Evolutionary conservation across 2,113 vertebrate genomes (phyloP).

Genomic region (Chamaea fasciata): DNA sequence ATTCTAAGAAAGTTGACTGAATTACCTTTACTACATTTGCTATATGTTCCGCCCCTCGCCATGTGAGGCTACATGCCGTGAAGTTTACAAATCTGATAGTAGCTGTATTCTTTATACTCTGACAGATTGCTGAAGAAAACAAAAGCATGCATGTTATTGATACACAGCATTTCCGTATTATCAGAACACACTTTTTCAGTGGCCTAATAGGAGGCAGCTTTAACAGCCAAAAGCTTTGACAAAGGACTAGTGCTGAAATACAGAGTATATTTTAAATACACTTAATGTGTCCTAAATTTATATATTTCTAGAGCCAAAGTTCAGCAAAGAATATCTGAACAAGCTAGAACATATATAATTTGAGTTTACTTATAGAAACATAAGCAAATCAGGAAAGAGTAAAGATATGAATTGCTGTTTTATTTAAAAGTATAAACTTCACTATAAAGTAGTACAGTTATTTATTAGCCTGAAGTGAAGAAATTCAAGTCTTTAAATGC

Average conservation of each 20-base stretch:
- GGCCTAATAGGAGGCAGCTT: background rate
- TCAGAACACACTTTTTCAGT: background rate
- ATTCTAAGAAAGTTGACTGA: background rate
- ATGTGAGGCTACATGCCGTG: conserved; percentile 89
- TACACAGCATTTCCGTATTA: background rate
- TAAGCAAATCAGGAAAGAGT: background rate
- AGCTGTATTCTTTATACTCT: conserved; percentile 88
- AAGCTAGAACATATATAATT: background rate
- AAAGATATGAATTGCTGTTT: background rate
- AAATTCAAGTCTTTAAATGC: background rate
- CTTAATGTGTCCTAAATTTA: background rate
- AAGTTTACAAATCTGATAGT: conserved; percentile 87
- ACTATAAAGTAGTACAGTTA: background rate
- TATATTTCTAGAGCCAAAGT: background rate
- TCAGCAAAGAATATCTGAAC: background rate
- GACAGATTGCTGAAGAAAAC: conserved; percentile 82
- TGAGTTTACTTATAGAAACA: background rate
- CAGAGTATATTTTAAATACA: background rate
- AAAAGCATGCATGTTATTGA: background rate
- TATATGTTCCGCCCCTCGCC: conserved; percentile 89
- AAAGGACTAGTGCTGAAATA: background rate
- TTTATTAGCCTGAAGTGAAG: background rate
- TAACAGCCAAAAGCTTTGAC: background rate
- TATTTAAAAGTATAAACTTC: background rate
- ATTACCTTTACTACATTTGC: conserved; percentile 91